Base-by-base conservation (phyloP, 2,888 invertebrate species). In the Eristalinus aeneus region DNA sequence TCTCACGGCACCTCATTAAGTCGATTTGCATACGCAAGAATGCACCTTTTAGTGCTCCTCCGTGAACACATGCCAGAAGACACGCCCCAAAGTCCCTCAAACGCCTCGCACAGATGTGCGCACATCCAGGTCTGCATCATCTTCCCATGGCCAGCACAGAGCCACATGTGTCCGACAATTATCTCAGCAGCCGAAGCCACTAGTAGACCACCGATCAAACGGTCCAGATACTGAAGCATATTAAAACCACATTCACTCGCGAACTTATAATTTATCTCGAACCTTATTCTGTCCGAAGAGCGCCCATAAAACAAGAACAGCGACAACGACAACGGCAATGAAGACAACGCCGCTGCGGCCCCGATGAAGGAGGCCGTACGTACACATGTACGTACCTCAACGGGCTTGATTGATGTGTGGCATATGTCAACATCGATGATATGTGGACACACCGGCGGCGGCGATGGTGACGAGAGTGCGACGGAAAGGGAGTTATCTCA, bases 221-320 rank as follows among this genome's bases (percentile, higher is more conserved):
- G 16, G 46, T 46, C 46, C 88, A 88, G 58, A 72, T 67, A 64
- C 60, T 46, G 36, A 73, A 56, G 58, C 31, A 23, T 32, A 67
- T 65, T 67, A 46, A 75, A 67, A 32, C 61, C 68, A 68, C 76
- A 76, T 76, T 69, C 68, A 69, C 61, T 76, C 27, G 61, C n/a
- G 36, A 39, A 22, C 22, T 61, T 12, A 46, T 61, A 68, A 68
- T 34, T 31, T 58, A 39, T 56, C 65, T 74, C 36, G 46, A 46
- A 46, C 46, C 36, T 27, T 23, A 64, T 64, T 64, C 20, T 61
- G 31, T n/a, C 60, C 39, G 69, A 73, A 73, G 56, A 78, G 72
- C 79, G 83, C 84, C 89, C 89, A 87, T 88, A 89, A 90, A 90
- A 90, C 90, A 88, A 90, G 89, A 90, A 89, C 56, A 58, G 89